phyloP scores from a whole-genome alignment of 2,113 vertebrate species.

The Myrmecobius fasciatus region DNA sequence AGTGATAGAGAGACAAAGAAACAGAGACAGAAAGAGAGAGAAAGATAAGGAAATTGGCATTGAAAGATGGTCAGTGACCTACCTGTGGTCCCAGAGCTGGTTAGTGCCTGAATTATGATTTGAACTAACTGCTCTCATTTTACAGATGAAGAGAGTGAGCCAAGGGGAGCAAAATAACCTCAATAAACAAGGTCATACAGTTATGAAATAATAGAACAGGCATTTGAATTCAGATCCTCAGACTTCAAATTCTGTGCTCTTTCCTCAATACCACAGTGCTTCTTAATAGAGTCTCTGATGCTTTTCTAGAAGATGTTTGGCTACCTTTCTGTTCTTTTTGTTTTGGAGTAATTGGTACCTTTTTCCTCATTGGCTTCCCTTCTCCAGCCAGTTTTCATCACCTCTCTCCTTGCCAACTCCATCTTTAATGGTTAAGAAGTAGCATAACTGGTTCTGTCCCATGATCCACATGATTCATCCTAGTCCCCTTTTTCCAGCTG shows the following conservation, averaged over 20 bases:
- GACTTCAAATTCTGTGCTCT: not conserved
- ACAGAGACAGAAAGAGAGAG: no score
- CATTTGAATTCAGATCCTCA: not conserved
- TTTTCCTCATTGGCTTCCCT: not conserved
- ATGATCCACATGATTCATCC: not conserved
- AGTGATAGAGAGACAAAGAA: no score
- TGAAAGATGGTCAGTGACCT: not conserved
- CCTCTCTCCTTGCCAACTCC: not conserved
- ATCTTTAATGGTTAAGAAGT: not conserved
- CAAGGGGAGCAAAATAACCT: not conserved
- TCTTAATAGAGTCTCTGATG: not conserved
- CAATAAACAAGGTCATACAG: not conserved
- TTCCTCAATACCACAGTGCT: not conserved
- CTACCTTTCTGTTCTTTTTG: not conserved
- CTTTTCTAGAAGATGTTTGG: not conserved
- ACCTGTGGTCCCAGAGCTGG: not conserved
- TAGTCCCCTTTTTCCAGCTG: not conserved
- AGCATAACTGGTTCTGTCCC: not conserved
- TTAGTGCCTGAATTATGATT: not conserved
- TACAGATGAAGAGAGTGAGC: no score
- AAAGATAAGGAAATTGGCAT: not conserved
- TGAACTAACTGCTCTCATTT: not conserved
- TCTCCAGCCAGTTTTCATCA: not conserved
- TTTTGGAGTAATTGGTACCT: not conserved
- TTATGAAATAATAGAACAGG: not conserved